Evolutionary conservation across 2,797 vertebrate genomes (phyloP), one percentile per base, ranked within the genome.

Genomic region (Austrolebias charrua): DNA sequence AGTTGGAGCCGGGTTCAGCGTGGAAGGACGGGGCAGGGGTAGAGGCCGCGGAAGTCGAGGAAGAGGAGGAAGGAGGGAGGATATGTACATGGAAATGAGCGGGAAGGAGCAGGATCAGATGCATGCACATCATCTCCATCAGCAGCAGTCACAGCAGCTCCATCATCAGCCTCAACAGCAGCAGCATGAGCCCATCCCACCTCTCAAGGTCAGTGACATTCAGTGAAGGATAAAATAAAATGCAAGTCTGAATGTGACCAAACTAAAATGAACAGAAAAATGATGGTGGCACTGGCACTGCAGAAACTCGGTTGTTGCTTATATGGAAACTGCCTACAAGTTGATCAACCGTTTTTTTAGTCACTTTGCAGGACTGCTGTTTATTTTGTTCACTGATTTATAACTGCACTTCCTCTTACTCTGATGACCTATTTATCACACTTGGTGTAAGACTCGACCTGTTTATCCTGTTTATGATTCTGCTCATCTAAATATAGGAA

Each of bases 161-260:
- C 90, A 91, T 76, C 90, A 92, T 48, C 87, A 93, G 73, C 92
- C 94, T 12, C 87, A 79, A 71, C 92, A 79, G 64, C 87, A 80
- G 55, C 79, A 89, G 13, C 90, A 91, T 1, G 90, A 91, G 69
- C 89, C 94, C 10, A 93, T 96, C 76, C 95, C 94, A 68, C 95
- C 95, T 2, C 92, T 97, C 60, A 97, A 96, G 95, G 95, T 95
- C 81, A 92, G 90, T 82, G 43, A 18, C n/a, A 8, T 50, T 67
- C n/a, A 57, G 19, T 52, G 29, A 16, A 12, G 52, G 57, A 63
- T 48, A 43, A 46, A 38, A 15, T 14, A 48, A 24, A 1, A 31
- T 24, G 24, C 15, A 50, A 28, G 31, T 3, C 2, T 43, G 40
- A 12, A 56, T 11, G n/a, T 46, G 28, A 24, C 14, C 10, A 40